Conservation (phyloP, 2,888 invertebrate genomes). For the Lithodes maja region DNA sequence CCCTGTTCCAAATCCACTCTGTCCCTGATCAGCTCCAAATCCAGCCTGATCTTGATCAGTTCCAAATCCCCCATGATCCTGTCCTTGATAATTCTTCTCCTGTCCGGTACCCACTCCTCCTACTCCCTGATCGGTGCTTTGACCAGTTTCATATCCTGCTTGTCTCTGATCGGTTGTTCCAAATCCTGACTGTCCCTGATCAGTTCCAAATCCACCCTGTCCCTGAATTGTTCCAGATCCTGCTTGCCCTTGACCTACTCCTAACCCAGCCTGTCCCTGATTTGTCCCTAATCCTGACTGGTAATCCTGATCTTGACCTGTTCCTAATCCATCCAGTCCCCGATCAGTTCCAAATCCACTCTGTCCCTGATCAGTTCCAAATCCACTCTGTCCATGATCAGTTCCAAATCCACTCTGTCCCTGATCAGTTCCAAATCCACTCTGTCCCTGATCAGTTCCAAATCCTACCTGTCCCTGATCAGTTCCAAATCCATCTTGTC, state of each 20-base stretch:
- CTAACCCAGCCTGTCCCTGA: background rate
- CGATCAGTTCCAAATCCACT: background rate
- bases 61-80: background rate
- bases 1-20: slow-evolving; percentile 19
- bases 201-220: background rate
- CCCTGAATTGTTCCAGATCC: slow-evolving; percentile 14
- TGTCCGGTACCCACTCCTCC: background rate
- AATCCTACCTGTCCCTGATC: background rate
- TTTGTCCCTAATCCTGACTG: background rate
- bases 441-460: background rate
- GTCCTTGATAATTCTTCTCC: background rate
- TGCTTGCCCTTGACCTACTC: background rate
- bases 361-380: background rate
- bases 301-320: background rate
- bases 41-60: background rate
- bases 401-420: background rate
- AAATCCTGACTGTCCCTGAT: background rate
- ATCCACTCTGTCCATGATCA: background rate
- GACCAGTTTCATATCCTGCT: slow-evolving; percentile 4
- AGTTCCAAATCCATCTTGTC: background rate
- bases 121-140: too few species aligned
- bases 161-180: slow-evolving; percentile 4
- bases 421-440: slow-evolving; percentile 2
- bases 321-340: background rate
- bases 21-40: background rate